These are phyloP conservation scores for Xerus inauris DNA, from an alignment of 2,113 vertebrate species.

Conservation along the genomic window DNA sequence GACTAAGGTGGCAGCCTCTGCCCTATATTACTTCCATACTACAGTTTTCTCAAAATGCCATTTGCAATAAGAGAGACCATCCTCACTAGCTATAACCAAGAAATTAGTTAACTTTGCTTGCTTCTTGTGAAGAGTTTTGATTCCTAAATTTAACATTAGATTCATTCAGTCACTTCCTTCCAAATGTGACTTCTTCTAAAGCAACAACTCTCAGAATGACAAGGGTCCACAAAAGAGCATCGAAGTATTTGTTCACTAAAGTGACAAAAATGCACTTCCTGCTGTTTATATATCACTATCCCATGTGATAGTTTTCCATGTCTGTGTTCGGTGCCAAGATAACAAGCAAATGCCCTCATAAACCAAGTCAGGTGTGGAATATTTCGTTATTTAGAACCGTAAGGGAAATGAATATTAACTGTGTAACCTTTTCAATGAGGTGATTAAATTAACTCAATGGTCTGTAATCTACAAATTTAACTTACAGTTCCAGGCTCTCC, in stretches of 20 bases:
- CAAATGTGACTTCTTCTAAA: slow-evolving; percentile 22
- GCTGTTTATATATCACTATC: slow-evolving; percentile 68
- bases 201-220: slow-evolving; percentile 10
- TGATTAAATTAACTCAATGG: slow-evolving; percentile 64
- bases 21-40: not conserved
- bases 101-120: not conserved
- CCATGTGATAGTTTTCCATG: slow-evolving; percentile 39
- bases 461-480: slow-evolving; percentile 65
- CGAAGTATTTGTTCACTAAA: not conserved
- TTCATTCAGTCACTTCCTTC: not conserved
- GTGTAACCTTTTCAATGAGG: not conserved
- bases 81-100: not conserved
- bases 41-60: not conserved
- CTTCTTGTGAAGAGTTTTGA: slow-evolving; percentile 32
- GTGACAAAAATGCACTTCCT: not conserved
- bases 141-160: not conserved
- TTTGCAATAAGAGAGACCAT: not conserved
- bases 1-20: not conserved
- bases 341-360: slow-evolving; percentile 35
- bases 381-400: slow-evolving; percentile 67
- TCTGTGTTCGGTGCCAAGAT: slow-evolving; percentile 56
- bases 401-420: slow-evolving; percentile 6
- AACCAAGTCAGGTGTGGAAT: not conserved
- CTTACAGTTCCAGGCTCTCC: slow-evolving; percentile 22
- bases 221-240: not conserved